Evolutionary conservation across 1,140 invertebrate species (phyloP), one percentile per base, ranked within the genome.

Genomic region (Lepidostoma basale): DNA sequence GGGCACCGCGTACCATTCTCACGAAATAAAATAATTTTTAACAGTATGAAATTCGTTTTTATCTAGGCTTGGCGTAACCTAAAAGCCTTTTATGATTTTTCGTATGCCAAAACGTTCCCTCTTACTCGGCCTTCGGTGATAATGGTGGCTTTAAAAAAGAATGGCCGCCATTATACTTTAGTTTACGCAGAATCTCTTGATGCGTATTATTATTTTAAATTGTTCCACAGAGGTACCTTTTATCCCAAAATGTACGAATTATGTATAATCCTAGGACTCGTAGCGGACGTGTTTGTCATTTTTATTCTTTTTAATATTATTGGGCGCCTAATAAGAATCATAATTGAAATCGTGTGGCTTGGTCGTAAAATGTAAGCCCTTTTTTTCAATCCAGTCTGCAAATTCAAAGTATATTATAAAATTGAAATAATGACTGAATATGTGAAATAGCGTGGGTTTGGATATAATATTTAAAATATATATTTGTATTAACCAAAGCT

Each of bases 161-260:
- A 59, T 59, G 36, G 36, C 3, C 3, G 0, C 36, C 30, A 59
- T 59, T 59, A 59, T 3, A 39, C 36, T 5, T 25, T 59, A 59
- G 36, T 59, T 59, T 59, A 22, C 36, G 30, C 23, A 10, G 10
- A 56, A 59, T 40, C 49, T 54, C 33, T 59, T 59, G 56, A 59
- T 40, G 56, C 33, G 56, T 40, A 40, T 59, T 39, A 59, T 59
- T 40, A 39, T 59, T 59, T 59, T 40, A 42, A 59, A 59, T 40
- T 39, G 30, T 36, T 23, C 18, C 30, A 39, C 20, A 16, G n/a
- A 25, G 56, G 36, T 20, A 42, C 14, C 56, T 23, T 59, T 59
- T 30, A 26, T 26, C 49, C 49, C 30, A 30, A 54, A 54, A 23
- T 26, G 45, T 49, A 14, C 49, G 49, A 54, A 54, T 54, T 54